These are phyloP conservation scores for Penaeus chinensis DNA, from an alignment of 1,140 invertebrate genomes.

Conservation along the genomic window DNA sequence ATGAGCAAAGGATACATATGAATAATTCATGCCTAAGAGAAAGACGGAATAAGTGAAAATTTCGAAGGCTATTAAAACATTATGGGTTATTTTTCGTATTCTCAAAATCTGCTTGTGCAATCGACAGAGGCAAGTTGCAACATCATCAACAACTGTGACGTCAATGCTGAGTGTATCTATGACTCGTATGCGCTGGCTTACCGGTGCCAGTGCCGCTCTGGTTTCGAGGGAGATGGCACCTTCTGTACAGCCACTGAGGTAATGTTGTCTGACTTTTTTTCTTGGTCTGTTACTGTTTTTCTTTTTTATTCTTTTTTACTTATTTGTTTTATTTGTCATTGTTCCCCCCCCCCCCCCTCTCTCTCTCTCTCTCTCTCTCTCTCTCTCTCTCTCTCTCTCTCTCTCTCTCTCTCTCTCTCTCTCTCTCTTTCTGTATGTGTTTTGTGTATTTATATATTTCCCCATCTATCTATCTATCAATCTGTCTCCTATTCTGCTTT, in stretches of 20 bases:
- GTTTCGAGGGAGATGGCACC: slow-evolving; percentile 84
- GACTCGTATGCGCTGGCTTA: slow-evolving; percentile 74
- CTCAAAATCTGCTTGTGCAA: neutral
- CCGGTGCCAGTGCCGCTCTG: slow-evolving; percentile 84
- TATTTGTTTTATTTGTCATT: too few species aligned
- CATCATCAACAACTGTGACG: slow-evolving; percentile 80
- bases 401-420: neutral
- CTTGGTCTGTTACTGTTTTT: neutral
- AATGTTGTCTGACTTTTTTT: neutral
- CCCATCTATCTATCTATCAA: too few species aligned
- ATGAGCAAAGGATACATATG: too few species aligned
- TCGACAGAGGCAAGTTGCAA: slow-evolving; percentile 72
- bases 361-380: too few species aligned
- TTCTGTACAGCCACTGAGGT: slow-evolving; percentile 67
- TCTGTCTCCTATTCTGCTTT: too few species aligned
- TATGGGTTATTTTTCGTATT: neutral
- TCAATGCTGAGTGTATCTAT: slow-evolving; percentile 82
- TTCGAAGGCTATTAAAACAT: too few species aligned
- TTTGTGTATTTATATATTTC: too few species aligned
- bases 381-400: neutral
- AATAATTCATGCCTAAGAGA: too few species aligned
- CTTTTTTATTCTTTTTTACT: too few species aligned
- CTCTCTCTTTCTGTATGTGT: neutral
- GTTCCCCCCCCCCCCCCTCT: too few species aligned
- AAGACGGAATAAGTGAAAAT: too few species aligned